Evolutionary conservation across 37 sponge, comb jelly and placozoan species (phyloP).

Genomic region (Oopsacas minuta): DNA sequence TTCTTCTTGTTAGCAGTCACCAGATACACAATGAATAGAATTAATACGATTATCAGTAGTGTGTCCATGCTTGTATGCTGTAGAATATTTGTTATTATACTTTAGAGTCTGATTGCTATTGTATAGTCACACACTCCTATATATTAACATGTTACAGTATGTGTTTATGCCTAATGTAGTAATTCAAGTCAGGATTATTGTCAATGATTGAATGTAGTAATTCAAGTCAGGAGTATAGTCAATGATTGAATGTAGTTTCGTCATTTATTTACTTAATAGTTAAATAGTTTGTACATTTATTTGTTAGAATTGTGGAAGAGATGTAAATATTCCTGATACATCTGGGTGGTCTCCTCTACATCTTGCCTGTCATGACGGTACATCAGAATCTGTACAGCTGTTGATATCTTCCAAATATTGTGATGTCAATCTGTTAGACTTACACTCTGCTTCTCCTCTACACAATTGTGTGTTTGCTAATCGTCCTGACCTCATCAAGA

Average conservation of each 20-base stretch:
- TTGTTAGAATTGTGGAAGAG: slow-evolving; percentile 22
- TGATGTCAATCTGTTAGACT: not conserved
- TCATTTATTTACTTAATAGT: too few species aligned
- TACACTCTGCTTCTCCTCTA: not conserved
- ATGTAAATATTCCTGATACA: slow-evolving; percentile 47
- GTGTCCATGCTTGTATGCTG: not conserved
- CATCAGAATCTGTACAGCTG: not conserved
- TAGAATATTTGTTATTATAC: too few species aligned
- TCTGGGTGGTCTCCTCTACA: slow-evolving; percentile 49
- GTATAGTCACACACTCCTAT: too few species aligned
- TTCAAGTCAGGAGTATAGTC: not conserved
- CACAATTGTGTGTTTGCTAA: slow-evolving; percentile 11
- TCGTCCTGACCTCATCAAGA: slow-evolving; percentile 2
- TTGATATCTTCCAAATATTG: slow-evolving; percentile 10
- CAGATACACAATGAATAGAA: slow-evolving; percentile 11
- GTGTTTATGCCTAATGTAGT: not conserved
- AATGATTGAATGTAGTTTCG: not conserved
- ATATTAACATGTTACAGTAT: too few species aligned
- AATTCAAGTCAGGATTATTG: not conserved
- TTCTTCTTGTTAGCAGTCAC: not conserved
- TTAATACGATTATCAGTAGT: not conserved
- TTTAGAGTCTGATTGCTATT: too few species aligned
- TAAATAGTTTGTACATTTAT: not conserved
- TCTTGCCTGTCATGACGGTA: slow-evolving; percentile 31
- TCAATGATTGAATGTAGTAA: not conserved